Conservation (phyloP, 2,797 vertebrate species). For the Sternotherus odoratus region DNA sequence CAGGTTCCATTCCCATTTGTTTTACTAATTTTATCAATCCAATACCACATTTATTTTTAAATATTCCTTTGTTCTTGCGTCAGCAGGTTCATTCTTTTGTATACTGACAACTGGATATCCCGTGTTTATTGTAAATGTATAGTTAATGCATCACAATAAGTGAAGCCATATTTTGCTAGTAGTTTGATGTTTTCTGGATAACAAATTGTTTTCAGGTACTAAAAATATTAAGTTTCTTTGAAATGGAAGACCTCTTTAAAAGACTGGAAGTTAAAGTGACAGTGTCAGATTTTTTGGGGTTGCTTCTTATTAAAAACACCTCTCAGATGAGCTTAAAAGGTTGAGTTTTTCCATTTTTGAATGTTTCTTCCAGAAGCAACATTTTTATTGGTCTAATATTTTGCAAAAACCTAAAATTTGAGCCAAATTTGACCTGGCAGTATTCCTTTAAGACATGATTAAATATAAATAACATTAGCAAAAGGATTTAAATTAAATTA, state of each 20-base stretch:
- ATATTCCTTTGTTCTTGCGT: not conserved
- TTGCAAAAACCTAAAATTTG: not conserved
- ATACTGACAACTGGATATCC: slow-evolving; percentile 32
- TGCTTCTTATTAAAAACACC: slow-evolving; percentile 58
- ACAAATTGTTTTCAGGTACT: slow-evolving; percentile 47
- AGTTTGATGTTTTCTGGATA: slow-evolving; percentile 48
- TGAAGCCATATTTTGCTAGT: slow-evolving; percentile 6
- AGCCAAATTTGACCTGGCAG: not conserved
- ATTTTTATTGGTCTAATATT: slow-evolving; percentile 50
- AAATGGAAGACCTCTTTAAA: slow-evolving; percentile 34
- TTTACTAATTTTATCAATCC: slow-evolving; percentile 60
- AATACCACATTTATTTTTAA: not conserved
- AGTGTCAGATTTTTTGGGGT: not conserved
- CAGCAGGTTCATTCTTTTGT: slow-evolving; percentile 31
- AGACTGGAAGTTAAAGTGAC: slow-evolving; percentile 41
- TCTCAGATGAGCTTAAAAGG: slow-evolving; percentile 13
- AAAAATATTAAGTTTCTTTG: slow-evolving; percentile 45
- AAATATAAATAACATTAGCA: too few relatives aligned
- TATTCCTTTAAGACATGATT: not conserved
- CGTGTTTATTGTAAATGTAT: slow-evolving; percentile 10
- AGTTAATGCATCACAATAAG: slow-evolving; percentile 51
- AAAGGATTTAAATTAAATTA: slow-evolving; percentile 53
- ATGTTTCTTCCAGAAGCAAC: slow-evolving; percentile 7
- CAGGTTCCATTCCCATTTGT: slow-evolving; percentile 14
- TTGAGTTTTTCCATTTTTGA: not conserved